Evolutionary conservation across 1,140 invertebrate species (phyloP).

Genomic region (Saxidomus purpurata): DNA sequence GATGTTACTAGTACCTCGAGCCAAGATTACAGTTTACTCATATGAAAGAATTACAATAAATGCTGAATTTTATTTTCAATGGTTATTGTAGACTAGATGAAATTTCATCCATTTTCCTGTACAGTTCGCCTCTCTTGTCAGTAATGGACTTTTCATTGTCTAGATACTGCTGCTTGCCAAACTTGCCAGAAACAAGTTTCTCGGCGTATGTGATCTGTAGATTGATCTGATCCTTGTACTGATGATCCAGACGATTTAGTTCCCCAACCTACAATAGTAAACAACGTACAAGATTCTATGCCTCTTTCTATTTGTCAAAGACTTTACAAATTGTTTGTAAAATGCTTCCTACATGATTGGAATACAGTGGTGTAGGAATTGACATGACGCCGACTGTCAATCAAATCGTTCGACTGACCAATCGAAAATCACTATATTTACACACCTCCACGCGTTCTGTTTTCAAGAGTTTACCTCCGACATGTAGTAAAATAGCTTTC

Average conservation of each 20-base stretch:
- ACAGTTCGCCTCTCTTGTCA: slow-evolving; percentile 90
- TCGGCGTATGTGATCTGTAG: slow-evolving; percentile 87
- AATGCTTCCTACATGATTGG: too few relatives aligned
- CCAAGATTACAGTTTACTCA: too few relatives aligned
- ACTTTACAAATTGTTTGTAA: too few relatives aligned
- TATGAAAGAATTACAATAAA: slow-evolving; percentile 4
- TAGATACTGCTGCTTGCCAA: slow-evolving; percentile 90
- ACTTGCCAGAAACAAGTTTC: slow-evolving; percentile 90
- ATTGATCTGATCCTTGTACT: slow-evolving; percentile 85
- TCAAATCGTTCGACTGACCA: too few relatives aligned
- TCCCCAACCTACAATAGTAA: slow-evolving; percentile 88
- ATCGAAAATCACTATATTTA: too few relatives aligned
- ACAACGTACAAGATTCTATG: background rate
- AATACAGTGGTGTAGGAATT: too few relatives aligned
- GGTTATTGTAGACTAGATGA: slow-evolving; percentile 58
- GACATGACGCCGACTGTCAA: too few relatives aligned
- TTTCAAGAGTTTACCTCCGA: too few relatives aligned
- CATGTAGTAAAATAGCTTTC: too few relatives aligned
- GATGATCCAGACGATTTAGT: slow-evolving; percentile 89
- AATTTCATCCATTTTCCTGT: slow-evolving; percentile 89
- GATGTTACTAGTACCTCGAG: too few relatives aligned
- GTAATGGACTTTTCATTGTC: slow-evolving; percentile 89
- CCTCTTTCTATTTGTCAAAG: too few relatives aligned
- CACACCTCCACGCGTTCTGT: too few relatives aligned
- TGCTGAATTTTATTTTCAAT: background rate